Evolutionary conservation across 2,888 invertebrate species (phyloP).

Genomic region (Caenorhabditis drosophilae): DNA sequence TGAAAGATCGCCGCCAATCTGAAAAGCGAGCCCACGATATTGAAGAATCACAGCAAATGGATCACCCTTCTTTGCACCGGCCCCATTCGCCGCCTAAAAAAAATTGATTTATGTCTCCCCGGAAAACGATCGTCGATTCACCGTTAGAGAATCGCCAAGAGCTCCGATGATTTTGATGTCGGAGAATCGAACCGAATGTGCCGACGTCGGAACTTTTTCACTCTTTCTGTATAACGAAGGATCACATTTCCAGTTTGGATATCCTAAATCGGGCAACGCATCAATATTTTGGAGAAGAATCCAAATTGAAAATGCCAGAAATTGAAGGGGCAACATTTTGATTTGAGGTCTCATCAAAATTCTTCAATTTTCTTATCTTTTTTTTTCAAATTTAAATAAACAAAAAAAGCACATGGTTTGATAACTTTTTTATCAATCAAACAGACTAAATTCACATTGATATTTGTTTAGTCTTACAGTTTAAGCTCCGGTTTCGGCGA

Average conservation of each 20-base stretch:
- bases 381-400: background rate
- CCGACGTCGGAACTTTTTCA: constrained; percentile 70
- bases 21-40: constrained; percentile 59
- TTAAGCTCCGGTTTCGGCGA: background rate
- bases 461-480: no score
- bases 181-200: constrained; percentile 46
- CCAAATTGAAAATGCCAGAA: background rate
- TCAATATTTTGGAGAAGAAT: background rate
- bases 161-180: constrained; percentile 57
- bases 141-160: constrained; percentile 55
- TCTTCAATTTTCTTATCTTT: no score
- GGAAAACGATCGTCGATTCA: no score
- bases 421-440: background rate
- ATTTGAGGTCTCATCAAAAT: background rate
- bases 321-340: background rate
- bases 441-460: background rate
- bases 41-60: constrained; percentile 55
- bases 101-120: no score
- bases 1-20: constrained; percentile 50
- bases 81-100: constrained; percentile 63
- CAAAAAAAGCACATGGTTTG: background rate
- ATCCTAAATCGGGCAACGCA: constrained; percentile 32
- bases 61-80: constrained; percentile 52
- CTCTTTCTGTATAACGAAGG: constrained; percentile 30
- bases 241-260: constrained; percentile 50